Conservation (phyloP, 2,888 invertebrate species). For the Pachliopta kotzebuea region DNA sequence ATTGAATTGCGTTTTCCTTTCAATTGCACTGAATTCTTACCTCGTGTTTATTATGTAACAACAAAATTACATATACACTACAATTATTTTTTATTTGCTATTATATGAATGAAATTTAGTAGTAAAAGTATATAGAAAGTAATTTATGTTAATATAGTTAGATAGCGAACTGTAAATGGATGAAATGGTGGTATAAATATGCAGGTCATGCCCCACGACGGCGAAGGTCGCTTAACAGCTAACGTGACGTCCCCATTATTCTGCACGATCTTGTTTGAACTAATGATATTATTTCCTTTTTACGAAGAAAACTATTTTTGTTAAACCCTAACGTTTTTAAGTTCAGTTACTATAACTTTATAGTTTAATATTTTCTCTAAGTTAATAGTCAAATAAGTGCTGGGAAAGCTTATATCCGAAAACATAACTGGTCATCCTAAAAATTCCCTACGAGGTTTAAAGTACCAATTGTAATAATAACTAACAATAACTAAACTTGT, state of each 20-base stretch:
- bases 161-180: slow-evolving; percentile 7
- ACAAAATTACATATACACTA: too few species aligned
- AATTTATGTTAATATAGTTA: neutral
- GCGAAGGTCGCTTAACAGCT: slow-evolving; percentile 17
- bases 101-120: neutral
- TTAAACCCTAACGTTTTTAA: neutral
- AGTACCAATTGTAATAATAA: too few species aligned
- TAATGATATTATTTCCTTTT: slow-evolving; percentile 5
- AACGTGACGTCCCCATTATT: slow-evolving; percentile 12
- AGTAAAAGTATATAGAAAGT: neutral
- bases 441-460: too few species aligned
- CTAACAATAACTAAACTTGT: too few species aligned
- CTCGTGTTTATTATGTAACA: too few species aligned
- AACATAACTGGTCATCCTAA: too few species aligned
- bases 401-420: too few species aligned
- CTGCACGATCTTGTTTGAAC: slow-evolving; percentile 6
- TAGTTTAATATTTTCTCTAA: neutral
- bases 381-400: too few species aligned
- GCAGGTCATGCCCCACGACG: slow-evolving; percentile 18
- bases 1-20: too few species aligned
- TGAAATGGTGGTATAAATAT: slow-evolving; percentile 18
- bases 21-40: too few species aligned
- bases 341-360: neutral
- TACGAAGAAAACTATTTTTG: neutral
- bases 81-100: neutral